Evolutionary conservation across 2,888 invertebrate genomes (phyloP), one percentile per base, ranked within the genome.

Genomic region (Mylabris sibirica): DNA sequence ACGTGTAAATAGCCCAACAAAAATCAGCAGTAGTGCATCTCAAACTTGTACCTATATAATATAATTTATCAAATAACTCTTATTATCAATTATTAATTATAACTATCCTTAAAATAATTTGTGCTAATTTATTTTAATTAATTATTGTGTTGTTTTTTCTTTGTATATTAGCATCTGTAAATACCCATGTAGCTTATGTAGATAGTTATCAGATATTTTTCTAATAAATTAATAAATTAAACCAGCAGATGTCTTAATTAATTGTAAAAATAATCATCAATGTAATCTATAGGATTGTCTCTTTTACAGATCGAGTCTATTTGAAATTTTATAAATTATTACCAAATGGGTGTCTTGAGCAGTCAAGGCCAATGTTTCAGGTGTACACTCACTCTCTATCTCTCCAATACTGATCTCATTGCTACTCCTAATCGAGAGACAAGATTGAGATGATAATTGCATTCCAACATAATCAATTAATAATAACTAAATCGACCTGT

Each of bases 1-100:
- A 63, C 60, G 61, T 80, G 78, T 79, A 79, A 59, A 79, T 79
- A 80, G 26, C 14, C 24, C 26, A n/a, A 22, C 22, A 68, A 74
- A 74, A 78, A 80, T 80, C 80, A 81, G 80, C 81, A 74, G 77
- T 76, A 76, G 74, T 74, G 79, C 75, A 81, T 81, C 81, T 81
- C 81, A 81, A 70, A 67, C 75, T 71, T 76, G 77, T 77, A 73
- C 68, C 68, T 72, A 64, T 69, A 76, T 78, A 75, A 76, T 77
- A 76, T 78, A 69, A 59, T 22, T 59, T 70, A 71, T 61, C 63
- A 67, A 26, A 72, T 66, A 72, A 64, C 67, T 67, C 68, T 74
- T 57, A 60, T 62, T 41, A 14, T 63, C 59, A 41, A 26, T n/a
- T 64, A 53, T 57, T 57, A 30, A 14, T 26, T 57, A 57, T 14